phyloP scores from a whole-genome alignment of 2,888 invertebrate genomes.

The Dromius quadrimaculatus region DNA sequence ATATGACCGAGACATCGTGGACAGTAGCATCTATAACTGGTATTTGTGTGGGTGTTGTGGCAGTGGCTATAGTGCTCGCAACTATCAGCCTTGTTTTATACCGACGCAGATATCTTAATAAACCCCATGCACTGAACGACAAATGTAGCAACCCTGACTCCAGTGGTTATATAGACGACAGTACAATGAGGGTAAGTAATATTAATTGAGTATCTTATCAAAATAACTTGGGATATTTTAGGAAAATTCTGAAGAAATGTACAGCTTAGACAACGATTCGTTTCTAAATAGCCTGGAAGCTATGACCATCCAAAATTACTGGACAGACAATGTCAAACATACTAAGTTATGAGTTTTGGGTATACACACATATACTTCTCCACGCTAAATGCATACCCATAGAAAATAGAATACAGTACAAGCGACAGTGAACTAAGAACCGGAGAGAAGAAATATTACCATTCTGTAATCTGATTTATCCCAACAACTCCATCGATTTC shows the following conservation, averaged over 20 bases:
- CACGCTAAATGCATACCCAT: too few species aligned
- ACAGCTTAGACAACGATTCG: slow-evolving; percentile 93
- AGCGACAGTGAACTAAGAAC: too few species aligned
- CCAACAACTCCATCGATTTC: too few species aligned
- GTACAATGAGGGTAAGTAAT: slow-evolving; percentile 84
- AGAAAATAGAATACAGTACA: too few species aligned
- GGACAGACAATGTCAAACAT: slow-evolving; percentile 92
- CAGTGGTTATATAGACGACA: slow-evolving; percentile 88
- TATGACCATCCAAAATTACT: slow-evolving; percentile 94
- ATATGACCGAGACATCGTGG: slow-evolving; percentile 56
- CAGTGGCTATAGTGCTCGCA: slow-evolving; percentile 74
- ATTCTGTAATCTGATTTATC: too few species aligned
- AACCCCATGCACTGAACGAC: slow-evolving; percentile 85
- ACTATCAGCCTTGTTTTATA: slow-evolving; percentile 78
- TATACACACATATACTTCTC: too few species aligned
- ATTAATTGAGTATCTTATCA: too few species aligned
- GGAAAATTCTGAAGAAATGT: slow-evolving; percentile 96
- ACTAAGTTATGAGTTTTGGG: slow-evolving; percentile 78
- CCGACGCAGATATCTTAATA: slow-evolving; percentile 80
- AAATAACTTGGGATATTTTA: too few species aligned
- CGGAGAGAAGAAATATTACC: too few species aligned
- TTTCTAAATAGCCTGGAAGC: slow-evolving; percentile 93
- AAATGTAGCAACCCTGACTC: slow-evolving; percentile 88
- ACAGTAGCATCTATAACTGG: slow-evolving; percentile 73
- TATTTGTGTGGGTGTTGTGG: slow-evolving; percentile 77